Conservation (phyloP, 2,888 invertebrate genomes). For the Elmis aenea region DNA sequence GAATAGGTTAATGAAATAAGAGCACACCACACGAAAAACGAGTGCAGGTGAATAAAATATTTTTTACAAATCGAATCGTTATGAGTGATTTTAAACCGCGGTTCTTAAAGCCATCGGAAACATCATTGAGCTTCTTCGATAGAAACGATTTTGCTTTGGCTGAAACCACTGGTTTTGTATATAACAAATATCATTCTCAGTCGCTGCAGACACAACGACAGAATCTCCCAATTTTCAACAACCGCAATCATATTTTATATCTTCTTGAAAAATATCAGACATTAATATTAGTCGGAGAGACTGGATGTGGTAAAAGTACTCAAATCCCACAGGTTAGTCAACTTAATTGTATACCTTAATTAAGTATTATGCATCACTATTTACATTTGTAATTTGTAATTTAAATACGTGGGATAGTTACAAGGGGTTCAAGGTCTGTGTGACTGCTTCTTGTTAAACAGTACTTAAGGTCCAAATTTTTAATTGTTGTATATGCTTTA, state of each 20-base stretch:
- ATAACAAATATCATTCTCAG: slow-evolving; percentile 79
- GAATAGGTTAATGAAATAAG: no score
- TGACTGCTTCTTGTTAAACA: no score
- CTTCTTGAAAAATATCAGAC: slow-evolving; percentile 86
- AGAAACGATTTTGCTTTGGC: slow-evolving; percentile 35
- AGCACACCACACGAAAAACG: no score
- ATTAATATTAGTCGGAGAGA: slow-evolving; percentile 85
- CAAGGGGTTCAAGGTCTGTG: no score
- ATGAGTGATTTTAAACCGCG: slow-evolving; percentile 45
- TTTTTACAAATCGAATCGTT: no score
- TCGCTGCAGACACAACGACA: slow-evolving; percentile 81
- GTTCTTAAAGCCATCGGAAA: slow-evolving; percentile 43
- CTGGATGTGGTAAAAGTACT: slow-evolving; percentile 94
- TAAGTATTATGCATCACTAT: no score
- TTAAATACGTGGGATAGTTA: no score
- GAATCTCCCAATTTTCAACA: slow-evolving; percentile 80
- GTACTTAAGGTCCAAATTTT: no score
- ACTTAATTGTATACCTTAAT: no score
- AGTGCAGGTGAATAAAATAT: no score
- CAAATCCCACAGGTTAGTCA: slow-evolving; percentile 83
- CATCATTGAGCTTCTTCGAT: slow-evolving; percentile 42
- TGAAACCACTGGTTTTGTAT: slow-evolving; percentile 58
- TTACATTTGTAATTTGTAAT: no score
- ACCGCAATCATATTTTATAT: slow-evolving; percentile 83
- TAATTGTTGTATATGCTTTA: no score